Percentiles rank a stretch among this genome's conserved stretches.
Evolutionary conservation across 2,797 vertebrate genomes (phyloP).

Genomic region (Stomatorhinus walkeri): DNA sequence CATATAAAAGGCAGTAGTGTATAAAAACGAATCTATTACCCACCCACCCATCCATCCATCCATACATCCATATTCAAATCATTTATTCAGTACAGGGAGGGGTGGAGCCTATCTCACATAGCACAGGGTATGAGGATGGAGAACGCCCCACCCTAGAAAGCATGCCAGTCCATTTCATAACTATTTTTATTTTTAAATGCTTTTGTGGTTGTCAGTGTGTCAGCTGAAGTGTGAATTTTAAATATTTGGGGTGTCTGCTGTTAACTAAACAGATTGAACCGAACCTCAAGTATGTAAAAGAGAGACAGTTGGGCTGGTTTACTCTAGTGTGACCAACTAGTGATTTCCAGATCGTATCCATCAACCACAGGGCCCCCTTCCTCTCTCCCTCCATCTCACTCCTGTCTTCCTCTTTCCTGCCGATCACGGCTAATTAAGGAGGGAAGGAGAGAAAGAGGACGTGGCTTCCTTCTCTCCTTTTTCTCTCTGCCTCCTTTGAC

Average conservation of each 20-base stretch:
- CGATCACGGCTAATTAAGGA: background rate
- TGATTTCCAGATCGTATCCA: constrained; percentile 11
- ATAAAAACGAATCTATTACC: background rate
- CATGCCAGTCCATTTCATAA: background rate
- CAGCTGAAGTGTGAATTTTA: background rate
- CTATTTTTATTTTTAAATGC: background rate
- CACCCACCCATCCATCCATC: background rate
- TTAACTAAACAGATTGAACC: background rate
- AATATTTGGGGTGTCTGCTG: background rate
- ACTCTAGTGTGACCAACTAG: constrained; percentile 10
- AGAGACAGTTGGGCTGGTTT: background rate
- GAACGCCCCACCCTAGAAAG: background rate
- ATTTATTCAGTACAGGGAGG: background rate
- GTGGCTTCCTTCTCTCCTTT: background rate
- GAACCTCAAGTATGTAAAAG: background rate
- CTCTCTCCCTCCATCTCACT: constrained; percentile 8
- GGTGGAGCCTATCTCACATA: background rate
- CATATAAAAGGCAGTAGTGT: background rate
- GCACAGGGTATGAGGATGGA: background rate
- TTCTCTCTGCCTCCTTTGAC: background rate
- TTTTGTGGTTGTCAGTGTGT: background rate
- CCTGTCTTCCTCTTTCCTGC: background rate
- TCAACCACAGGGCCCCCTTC: background rate
- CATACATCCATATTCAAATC: background rate
- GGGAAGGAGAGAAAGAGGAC: background rate